These are phyloP conservation scores for Zeus faber DNA, from an alignment of 2,113 vertebrate genomes.

Conservation along the genomic window DNA sequence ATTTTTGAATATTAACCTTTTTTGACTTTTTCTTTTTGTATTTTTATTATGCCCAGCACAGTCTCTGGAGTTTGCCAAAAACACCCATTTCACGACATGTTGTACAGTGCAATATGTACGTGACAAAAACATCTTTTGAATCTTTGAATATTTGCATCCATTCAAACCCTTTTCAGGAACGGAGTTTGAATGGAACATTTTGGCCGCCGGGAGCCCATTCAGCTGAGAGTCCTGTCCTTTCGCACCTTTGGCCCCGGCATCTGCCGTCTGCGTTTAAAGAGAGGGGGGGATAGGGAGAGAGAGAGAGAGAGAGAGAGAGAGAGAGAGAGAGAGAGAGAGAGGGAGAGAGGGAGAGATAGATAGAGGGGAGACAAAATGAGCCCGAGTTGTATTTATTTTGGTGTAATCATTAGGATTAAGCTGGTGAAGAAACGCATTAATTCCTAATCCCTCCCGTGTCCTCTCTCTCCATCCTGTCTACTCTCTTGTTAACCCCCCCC, in stretches of 20 bases:
- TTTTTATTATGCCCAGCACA: no score
- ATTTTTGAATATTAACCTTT: no score
- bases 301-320: slow-evolving; percentile 1
- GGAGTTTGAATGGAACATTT: neutral
- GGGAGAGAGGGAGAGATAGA: slow-evolving; percentile 7
- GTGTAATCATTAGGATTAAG: slow-evolving; percentile 87
- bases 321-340: slow-evolving; percentile 9
- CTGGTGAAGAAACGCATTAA: slow-evolving; percentile 81
- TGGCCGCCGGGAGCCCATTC: slow-evolving; percentile 8
- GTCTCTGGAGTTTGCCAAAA: no score
- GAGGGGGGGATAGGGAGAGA: no score
- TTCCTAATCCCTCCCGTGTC: slow-evolving; percentile 80
- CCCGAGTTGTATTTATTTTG: slow-evolving; percentile 86
- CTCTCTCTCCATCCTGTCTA: slow-evolving; percentile 47
- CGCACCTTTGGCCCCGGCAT: slow-evolving; percentile 38
- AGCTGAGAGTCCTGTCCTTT: slow-evolving; percentile 9
- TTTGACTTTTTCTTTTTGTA: no score
- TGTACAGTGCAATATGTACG: no score
- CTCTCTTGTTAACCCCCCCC: slow-evolving; percentile 64
- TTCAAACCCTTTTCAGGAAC: no score
- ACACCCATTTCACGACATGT: no score
- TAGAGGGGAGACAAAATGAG: slow-evolving; percentile 52
- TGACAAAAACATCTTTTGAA: no score
- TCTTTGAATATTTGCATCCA: no score
- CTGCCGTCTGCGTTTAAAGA: slow-evolving; percentile 39